Percentiles rank a stretch among this genome's conserved stretches.
Conservation (phyloP, 2,113 vertebrate genomes). For the Archocentrus centrarchus region DNA sequence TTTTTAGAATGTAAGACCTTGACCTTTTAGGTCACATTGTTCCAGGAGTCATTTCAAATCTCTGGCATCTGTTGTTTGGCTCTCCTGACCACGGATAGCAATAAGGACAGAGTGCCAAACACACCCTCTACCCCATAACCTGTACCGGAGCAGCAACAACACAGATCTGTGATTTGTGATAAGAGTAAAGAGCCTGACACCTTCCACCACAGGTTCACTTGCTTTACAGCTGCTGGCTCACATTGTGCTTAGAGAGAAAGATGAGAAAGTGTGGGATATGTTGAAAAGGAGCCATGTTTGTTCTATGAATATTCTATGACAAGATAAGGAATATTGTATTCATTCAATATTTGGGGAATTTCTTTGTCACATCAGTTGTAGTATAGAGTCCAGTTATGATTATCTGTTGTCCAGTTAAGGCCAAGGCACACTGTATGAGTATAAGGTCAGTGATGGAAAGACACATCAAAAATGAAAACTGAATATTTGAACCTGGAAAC, state of each 20-base stretch:
- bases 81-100: constrained; percentile 67
- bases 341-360: not conserved
- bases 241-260: not conserved
- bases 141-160: not conserved
- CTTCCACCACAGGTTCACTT: not conserved
- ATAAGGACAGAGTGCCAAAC: constrained; percentile 52
- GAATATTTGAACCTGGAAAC: no score
- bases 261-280: not conserved
- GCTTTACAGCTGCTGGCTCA: not conserved
- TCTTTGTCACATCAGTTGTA: not conserved
- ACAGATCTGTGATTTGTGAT: constrained; percentile 36
- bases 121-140: not conserved
- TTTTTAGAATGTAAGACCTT: constrained; percentile 60
- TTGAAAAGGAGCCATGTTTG: not conserved
- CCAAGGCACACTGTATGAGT: not conserved
- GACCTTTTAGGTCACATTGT: constrained; percentile 82
- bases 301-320: no score
- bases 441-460: not conserved
- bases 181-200: constrained; percentile 27
- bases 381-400: no score
- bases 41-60: constrained; percentile 81
- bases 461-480: not conserved
- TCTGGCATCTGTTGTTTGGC: constrained; percentile 84
- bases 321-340: not conserved
- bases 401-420: no score